Base-by-base conservation (phyloP, 2,113 vertebrate species). In the Nannospalax galili region DNA sequence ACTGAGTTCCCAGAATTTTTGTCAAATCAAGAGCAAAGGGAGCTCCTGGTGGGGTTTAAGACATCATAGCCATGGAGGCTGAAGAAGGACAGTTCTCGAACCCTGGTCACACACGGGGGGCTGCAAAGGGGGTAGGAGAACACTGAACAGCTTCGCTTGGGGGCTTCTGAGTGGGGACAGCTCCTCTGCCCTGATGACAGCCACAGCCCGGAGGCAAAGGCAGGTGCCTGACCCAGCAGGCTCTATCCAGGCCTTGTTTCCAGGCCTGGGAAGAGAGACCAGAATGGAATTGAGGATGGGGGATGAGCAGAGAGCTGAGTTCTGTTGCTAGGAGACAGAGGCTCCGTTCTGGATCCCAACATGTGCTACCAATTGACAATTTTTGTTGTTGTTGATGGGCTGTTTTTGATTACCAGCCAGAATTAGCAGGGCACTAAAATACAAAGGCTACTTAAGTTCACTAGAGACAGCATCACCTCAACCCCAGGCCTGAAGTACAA, bases 271-370 rank as follows among this genome's bases (percentile, higher is more conserved):
- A 73, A 48, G 87, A 56, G 58, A 81, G 56, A 48, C 79, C 30
- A 2, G 20, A 19, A n/a, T 37, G 78, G 91, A 81, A n/a, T 42
- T 32, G 73, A 73, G 93, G 90, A n/a, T 15, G n/a, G 72, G 58
- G 88, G 65, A 72, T 45, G 77, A 92, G 78, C 73, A 3, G 40
- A 78, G 81, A 0, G 0, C 95, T 20, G 91, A 48, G 19, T 72
- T 17, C 89, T 60, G 97, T 97, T 97, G 96, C 97, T 97, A 96
- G 95, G 97, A 79, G 10, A 97, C 96, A 22, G 95, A 96, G 90
- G 82, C 96, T 82, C 88, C 0, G 73, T 40, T 64, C 95, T 69
- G 75, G 81, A 82, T 85, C 85, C 88, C 88, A 35, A 17, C 72
- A 65, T 24, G 1, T 22, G 6, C 84, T n/a, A 52, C 78, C 69